Evolutionary conservation across 2,797 vertebrate species (phyloP), one percentile per base, ranked within the genome.

Genomic region (Steatocranus sp.): DNA sequence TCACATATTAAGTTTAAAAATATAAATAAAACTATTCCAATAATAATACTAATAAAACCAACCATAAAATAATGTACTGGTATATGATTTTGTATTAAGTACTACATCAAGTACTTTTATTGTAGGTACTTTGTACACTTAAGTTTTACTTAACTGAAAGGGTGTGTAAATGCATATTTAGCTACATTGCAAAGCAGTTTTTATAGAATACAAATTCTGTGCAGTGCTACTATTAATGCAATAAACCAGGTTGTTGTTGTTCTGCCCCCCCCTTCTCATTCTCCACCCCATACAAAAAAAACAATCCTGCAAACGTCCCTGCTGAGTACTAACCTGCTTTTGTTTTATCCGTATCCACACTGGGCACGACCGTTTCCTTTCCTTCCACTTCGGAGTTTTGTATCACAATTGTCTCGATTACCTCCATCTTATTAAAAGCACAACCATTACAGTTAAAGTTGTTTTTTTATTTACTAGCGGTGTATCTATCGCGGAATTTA

Each of bases 251-350:
- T 46, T 73, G 68, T 0, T 73, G 41, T 70, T 70, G 41, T 48
- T 48, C 41, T 8, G 10, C 2, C 36, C 23, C 12, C 18, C 9
- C 5, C 4, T 12, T 6, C 54, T 30, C 54, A 32, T 2, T 63
- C 11, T 14, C 61, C 34, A 38, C 2, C 2, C 6, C 14, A 27
- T 5, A 10, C 36, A 46, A n/a, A 1, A 9, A 9, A 43, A 41
- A 25, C 27, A 70, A 70, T 43, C 38, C 63, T 70, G 66, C 14
- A 46, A 48, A 30, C 25, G 41, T 48, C 27, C 41, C 68, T 48
- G 68, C 68, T 48, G 25, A 34, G n/a, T 27, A 91, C 92, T 83
- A 75, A 96, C 95, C 96, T 92, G 94, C 87, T 95, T 94, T 96
- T 6, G 85, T 83, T 87, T 93, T 95, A 76, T 95, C 96, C 8